Percentiles rank a stretch among this genome's conserved stretches.
phyloP scores from a whole-genome alignment of 2,797 vertebrate genomes.

The Danionella dracula region DNA sequence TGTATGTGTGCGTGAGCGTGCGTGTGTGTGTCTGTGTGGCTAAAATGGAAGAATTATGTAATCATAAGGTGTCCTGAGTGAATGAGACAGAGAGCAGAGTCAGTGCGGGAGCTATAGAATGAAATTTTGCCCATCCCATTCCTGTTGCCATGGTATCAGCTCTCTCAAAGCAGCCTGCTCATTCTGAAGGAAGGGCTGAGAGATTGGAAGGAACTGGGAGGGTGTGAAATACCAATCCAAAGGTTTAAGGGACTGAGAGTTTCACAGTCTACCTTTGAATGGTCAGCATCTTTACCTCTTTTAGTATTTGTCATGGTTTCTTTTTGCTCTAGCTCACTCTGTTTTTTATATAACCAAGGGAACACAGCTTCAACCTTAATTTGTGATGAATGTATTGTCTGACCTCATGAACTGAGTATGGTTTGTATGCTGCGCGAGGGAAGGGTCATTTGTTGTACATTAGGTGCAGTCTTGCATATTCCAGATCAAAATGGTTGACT shows the following conservation, averaged over 20 bases:
- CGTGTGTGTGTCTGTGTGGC: no score
- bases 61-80: slow-evolving; percentile 32
- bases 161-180: slow-evolving; percentile 55
- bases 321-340: background rate
- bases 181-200: slow-evolving; percentile 30
- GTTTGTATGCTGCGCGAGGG: background rate
- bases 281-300: background rate
- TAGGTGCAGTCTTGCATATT: background rate
- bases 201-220: background rate
- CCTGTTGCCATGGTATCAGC: slow-evolving; percentile 72
- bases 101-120: slow-evolving; percentile 31
- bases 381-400: background rate
- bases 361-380: background rate
- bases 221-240: slow-evolving; percentile 15
- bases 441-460: background rate
- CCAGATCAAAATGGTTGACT: background rate
- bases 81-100: slow-evolving; percentile 12
- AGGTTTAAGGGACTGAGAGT: background rate
- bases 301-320: background rate
- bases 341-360: background rate
- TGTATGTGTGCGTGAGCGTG: no score
- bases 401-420: slow-evolving; percentile 18
- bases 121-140: slow-evolving; percentile 60
- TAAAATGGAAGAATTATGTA: slow-evolving; percentile 25
- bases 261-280: background rate